Percentiles rank a stretch among this genome's conserved stretches.
These are phyloP conservation scores for Anomalospiza imberbis DNA, from an alignment of 2,797 vertebrate species.

Conservation along the genomic window DNA sequence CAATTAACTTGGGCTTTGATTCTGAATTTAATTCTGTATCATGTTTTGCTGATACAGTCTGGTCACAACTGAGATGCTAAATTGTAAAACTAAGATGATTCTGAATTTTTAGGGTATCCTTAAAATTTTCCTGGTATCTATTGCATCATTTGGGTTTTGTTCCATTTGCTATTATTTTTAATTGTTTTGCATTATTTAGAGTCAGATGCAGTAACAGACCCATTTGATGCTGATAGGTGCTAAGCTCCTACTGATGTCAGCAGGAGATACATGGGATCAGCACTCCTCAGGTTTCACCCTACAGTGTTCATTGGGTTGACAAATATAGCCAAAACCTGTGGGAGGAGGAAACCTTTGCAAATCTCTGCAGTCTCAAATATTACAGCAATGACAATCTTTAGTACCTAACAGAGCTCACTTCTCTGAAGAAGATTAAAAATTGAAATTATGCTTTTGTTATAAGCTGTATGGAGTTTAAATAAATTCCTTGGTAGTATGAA, in stretches of 20 bases:
- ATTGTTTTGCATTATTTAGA: neutral
- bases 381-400: neutral
- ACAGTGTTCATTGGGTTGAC: neutral
- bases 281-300: neutral
- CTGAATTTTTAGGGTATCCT: neutral
- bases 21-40: neutral
- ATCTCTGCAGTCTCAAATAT: neutral
- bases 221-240: neutral
- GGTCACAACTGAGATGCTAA: neutral
- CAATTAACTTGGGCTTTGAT: neutral
- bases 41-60: neutral
- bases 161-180: constrained; percentile 10
- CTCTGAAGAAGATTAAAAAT: neutral
- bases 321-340: constrained; percentile 12
- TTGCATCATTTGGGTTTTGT: neutral
- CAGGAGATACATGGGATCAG: neutral
- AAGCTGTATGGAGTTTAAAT: neutral
- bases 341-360: neutral
- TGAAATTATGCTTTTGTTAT: neutral
- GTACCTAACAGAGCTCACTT: neutral
- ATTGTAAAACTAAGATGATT: neutral
- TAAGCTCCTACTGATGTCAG: constrained; percentile 22
- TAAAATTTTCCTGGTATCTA: neutral
- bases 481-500: neutral
- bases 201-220: constrained; percentile 9